Evolutionary conservation across 2,888 invertebrate genomes (phyloP).

Genomic region (Sclerodermus sp.): DNA sequence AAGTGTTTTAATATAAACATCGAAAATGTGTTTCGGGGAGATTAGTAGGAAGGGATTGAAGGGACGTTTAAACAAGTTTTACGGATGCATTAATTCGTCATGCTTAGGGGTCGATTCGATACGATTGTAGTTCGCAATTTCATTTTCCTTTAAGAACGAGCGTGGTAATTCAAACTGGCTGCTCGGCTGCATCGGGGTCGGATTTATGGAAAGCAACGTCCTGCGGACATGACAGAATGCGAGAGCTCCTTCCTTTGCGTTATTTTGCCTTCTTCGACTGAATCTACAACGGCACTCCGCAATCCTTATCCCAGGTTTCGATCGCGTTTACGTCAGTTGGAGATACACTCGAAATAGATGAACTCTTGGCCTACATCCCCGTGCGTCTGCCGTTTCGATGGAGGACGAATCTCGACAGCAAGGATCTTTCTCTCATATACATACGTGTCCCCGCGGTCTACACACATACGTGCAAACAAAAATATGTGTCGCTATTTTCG

Average conservation of each 20-base stretch:
- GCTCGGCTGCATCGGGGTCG: no score
- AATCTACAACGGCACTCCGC: conserved; percentile 2
- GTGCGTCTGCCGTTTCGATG: conserved; percentile 23
- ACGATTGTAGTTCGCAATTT: no score
- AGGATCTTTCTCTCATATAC: conserved; percentile 10
- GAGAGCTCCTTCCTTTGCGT: conserved; percentile 3
- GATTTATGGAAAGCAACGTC: no score
- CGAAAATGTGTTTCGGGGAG: no score
- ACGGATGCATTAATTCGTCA: no score
- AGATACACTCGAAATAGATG: conserved; percentile 53
- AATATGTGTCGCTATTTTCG: conserved; percentile 18
- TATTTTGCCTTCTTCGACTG: conserved; percentile 6
- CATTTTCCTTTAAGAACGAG: no score
- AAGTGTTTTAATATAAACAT: no score
- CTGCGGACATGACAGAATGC: no score
- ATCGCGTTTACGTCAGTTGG: conserved; percentile 50
- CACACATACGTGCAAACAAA: conserved; percentile 1
- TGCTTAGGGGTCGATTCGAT: no score
- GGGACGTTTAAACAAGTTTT: no score
- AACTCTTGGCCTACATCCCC: conserved; percentile 55
- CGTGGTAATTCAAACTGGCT: no score
- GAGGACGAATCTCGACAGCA: conserved; percentile 21
- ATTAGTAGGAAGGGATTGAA: no score
- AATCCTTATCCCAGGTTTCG: conserved; percentile 40
- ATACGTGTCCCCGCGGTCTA: not conserved